These are phyloP conservation scores for Cossypha niveicapilla DNA, from an alignment of 2,797 vertebrate genomes.

Conservation along the genomic window DNA sequence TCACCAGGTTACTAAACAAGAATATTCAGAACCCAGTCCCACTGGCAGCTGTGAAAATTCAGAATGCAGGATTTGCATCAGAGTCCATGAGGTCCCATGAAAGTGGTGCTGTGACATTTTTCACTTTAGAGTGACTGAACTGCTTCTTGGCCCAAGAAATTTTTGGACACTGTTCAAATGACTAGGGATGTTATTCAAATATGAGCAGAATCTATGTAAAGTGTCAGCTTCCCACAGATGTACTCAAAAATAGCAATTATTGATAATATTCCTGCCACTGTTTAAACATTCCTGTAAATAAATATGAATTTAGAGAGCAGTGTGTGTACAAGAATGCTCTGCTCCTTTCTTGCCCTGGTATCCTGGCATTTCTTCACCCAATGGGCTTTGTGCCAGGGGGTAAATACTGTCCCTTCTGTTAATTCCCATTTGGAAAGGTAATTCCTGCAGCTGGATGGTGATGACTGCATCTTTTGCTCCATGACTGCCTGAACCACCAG, in stretches of 20 bases:
- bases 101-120: background rate
- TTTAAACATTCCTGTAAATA: background rate
- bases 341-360: background rate
- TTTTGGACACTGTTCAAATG: background rate
- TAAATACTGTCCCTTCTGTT: background rate
- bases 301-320: background rate
- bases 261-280: background rate
- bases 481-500: background rate
- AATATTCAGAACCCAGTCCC: background rate
- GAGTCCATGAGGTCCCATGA: background rate
- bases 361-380: background rate
- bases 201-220: background rate
- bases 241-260: background rate
- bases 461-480: background rate
- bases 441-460: background rate
- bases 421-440: background rate
- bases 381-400: background rate
- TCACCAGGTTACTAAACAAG: background rate
- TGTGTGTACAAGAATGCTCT: fast-evolving
- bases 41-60: background rate
- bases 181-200: background rate
- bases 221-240: background rate
- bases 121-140: background rate
- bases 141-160: background rate
- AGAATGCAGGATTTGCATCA: background rate